These are phyloP conservation scores for Euura saliciscinereae DNA, from an alignment of 1,140 invertebrate genomes.

Conservation along the genomic window DNA sequence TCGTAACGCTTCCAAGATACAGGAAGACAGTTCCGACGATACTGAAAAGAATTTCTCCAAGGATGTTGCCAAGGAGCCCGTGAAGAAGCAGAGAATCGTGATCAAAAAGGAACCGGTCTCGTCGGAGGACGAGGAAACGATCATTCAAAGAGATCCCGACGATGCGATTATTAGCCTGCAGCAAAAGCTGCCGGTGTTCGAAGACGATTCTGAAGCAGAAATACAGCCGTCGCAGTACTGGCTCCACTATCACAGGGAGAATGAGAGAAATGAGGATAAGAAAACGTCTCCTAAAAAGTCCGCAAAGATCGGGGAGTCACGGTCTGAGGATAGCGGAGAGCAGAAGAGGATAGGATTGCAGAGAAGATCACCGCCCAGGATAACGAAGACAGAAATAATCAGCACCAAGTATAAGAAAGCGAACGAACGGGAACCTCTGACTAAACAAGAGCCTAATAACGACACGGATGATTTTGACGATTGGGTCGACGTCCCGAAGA, in stretches of 20 bases:
- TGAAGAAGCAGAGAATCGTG: too few relatives aligned
- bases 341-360: neutral
- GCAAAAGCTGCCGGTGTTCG: neutral
- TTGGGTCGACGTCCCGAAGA: too few relatives aligned
- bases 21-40: too few relatives aligned
- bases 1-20: too few relatives aligned
- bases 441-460: too few relatives aligned
- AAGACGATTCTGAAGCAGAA: neutral
- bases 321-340: neutral
- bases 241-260: neutral
- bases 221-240: neutral
- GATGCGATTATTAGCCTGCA: neutral
- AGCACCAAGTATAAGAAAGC: neutral
- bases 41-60: too few relatives aligned
- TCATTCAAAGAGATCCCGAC: too few relatives aligned
- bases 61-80: too few relatives aligned
- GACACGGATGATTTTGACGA: too few relatives aligned
- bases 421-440: neutral
- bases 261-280: neutral
- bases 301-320: neutral
- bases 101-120: too few relatives aligned
- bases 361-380: neutral
- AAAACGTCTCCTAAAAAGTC: neutral
- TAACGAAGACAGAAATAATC: neutral
- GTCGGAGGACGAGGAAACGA: too few relatives aligned